phyloP scores from a whole-genome alignment of 2,113 vertebrate species.

The Chelonoidis abingdonii region DNA sequence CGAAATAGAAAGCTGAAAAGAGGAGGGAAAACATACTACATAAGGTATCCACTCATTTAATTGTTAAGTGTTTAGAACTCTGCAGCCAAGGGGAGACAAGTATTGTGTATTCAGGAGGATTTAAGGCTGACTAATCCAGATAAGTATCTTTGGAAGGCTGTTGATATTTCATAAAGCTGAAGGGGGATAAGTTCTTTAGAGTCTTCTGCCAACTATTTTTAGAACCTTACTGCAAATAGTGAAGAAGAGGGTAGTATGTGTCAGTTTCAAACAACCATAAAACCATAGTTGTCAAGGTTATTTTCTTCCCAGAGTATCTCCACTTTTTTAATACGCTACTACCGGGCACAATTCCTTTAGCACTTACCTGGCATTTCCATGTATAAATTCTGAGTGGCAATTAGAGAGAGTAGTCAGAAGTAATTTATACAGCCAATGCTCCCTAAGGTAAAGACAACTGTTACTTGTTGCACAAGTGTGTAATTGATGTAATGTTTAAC shows the following conservation, averaged over 20 bases:
- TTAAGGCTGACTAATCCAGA: neutral
- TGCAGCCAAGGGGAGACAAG: neutral
- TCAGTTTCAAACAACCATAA: neutral
- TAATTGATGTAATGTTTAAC: conserved; percentile 6
- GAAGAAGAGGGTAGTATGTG: neutral
- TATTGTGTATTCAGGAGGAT: neutral
- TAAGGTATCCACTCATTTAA: neutral
- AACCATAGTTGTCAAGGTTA: neutral
- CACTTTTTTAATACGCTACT: neutral
- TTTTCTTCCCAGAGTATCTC: neutral
- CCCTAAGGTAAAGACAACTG: neutral
- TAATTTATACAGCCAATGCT: neutral
- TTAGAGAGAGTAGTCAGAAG: neutral
- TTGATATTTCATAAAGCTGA: neutral
- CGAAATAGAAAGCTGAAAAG: neutral
- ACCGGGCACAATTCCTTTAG: neutral
- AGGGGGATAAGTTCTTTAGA: neutral
- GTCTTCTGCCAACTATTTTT: neutral
- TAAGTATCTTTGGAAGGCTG: neutral
- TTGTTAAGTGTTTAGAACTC: neutral
- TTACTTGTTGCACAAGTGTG: neutral
- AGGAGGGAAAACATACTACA: neutral
- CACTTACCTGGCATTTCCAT: neutral
- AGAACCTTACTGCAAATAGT: neutral
- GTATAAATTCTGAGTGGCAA: neutral